Conservation (phyloP, 2,113 vertebrate species). For the human region GRCh38 chr7:127292001-127292500, state of each 20-base stretch:
- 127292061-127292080: constrained; percentile 42
- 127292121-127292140: not conserved
- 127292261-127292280: not conserved
- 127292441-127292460: not conserved
- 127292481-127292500: not conserved
- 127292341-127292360: not conserved
- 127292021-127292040: constrained; percentile 40
- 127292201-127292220: not conserved
- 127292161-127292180: not conserved
- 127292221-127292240: not conserved
- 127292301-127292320: not conserved
- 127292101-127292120: constrained; percentile 46
- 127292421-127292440: constrained; percentile 16
- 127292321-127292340: not conserved
- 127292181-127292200: not conserved
- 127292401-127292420: not conserved
- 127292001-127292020: constrained; percentile 51
- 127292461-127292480: not conserved
- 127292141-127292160: not conserved
- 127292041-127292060: constrained; percentile 62
- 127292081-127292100: constrained; percentile 50
- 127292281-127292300: not conserved
- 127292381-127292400: constrained; percentile 7
- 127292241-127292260: not conserved
- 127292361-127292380: not conserved